Evolutionary conservation across 2,888 invertebrate genomes (phyloP), one percentile per base, ranked within the genome.

Genomic region (Stegophylla sp.): DNA sequence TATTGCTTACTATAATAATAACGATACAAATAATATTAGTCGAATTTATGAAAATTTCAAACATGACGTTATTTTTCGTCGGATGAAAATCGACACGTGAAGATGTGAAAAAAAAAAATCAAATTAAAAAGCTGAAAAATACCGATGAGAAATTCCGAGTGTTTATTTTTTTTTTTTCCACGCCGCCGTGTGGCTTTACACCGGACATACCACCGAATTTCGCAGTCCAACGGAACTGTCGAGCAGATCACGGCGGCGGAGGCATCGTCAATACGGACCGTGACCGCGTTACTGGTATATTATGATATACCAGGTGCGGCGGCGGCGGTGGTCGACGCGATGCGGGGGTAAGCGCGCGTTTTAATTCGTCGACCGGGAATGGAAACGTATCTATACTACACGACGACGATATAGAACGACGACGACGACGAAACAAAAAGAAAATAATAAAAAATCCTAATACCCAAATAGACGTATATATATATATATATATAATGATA

Each of bases 361-460:
- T 43, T 73, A 73, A 72, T 73, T 73, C 59, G 73, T 73, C 28
- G 41, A 64, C 64, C 12, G 45, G 28, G 34, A 48, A 63, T 64
- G 48, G 51, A 74, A 63, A 34, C 4, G 53, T 45, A 34, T 20
- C 28, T 10, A n/a, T n/a, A n/a, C n/a, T n/a, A n/a, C n/a, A n/a
- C n/a, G n/a, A n/a, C n/a, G n/a, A n/a, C n/a, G n/a, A n/a, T n/a
- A 23, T 41, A 43, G 12, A 23, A 15, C 45, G 4, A 45, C 45
- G 10, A 73, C 61, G 45, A 74, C 61, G 61, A 28, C 63, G 51
- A 75, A 66, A 61, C 45, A 73, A 73, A 73, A 74, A 63, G 61
- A 74, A 73, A 56, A 48, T 28, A 45, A 74, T n/a, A 48, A 3
- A 71, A 34, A 41, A 34, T 34, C 41, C n/a, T 23, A 66, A 66